phyloP scores from a whole-genome alignment of 2,888 invertebrate species.

The Alitta virens region DNA sequence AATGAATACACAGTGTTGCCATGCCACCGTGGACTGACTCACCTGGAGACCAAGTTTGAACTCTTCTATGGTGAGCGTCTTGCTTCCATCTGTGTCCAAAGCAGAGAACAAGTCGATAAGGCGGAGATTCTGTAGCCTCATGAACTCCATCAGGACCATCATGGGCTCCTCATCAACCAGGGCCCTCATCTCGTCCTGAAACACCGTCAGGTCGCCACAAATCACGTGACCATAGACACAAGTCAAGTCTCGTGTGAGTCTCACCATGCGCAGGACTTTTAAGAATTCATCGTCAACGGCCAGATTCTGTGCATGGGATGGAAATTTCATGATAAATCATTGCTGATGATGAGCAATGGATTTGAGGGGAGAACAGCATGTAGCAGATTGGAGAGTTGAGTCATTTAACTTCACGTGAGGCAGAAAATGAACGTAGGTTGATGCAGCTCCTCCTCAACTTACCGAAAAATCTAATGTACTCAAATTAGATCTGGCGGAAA shows the following conservation, averaged over 20 bases:
- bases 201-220: not conserved
- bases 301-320: slow-evolving; percentile 4
- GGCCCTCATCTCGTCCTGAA: not conserved
- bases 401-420: no score
- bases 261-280: not conserved
- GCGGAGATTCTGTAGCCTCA: slow-evolving; percentile 12
- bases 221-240: slow-evolving; percentile 32
- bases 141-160: slow-evolving; percentile 18
- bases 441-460: no score
- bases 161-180: slow-evolving; percentile 29
- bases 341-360: no score
- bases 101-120: slow-evolving; percentile 13
- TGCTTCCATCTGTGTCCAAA: slow-evolving; percentile 12
- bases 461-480: no score
- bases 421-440: no score
- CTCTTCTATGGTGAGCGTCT: slow-evolving; percentile 8
- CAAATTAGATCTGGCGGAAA: no score
- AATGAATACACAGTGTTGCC: not conserved
- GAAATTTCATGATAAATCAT: no score
- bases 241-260: slow-evolving; percentile 1
- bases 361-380: no score
- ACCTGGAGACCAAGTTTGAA: slow-evolving; percentile 15
- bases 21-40: slow-evolving; percentile 23
- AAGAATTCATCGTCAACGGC: slow-evolving; percentile 10
- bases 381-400: no score